phyloP scores from a whole-genome alignment of 2,113 vertebrate genomes.

The Myodes glareolus region DNA sequence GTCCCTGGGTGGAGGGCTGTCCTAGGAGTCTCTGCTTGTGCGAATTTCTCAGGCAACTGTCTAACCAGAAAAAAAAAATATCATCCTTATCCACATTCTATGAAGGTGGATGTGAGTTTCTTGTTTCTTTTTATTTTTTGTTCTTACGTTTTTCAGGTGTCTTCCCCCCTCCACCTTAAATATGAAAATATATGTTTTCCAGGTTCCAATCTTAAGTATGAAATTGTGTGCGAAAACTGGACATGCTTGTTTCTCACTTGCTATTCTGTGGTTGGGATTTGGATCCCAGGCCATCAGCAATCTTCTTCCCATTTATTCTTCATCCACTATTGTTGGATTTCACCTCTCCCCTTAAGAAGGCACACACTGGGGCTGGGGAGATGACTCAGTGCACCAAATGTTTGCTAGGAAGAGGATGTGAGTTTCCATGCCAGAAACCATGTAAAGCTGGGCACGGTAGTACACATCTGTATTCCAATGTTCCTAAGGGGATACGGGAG shows the following conservation, averaged over 20 bases:
- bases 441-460: too few species aligned
- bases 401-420: background rate
- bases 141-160: background rate
- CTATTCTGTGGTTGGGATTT: background rate
- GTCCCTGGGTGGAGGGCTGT: background rate
- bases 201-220: background rate
- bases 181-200: background rate
- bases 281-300: background rate
- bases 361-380: background rate
- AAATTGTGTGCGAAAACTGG: background rate
- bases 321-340: background rate
- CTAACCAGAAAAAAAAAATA: background rate
- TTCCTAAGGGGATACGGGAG: background rate
- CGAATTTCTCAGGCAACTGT: constrained; percentile 2
- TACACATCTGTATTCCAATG: background rate
- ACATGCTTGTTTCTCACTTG: background rate
- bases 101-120: background rate
- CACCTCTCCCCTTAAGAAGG: background rate
- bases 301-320: background rate
- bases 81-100: background rate
- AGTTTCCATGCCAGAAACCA: background rate
- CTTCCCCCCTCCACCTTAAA: background rate
- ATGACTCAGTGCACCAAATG: background rate
- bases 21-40: background rate
- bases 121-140: background rate